A percentile compares a stretch with the other conserved stretches of the same genome.
These are phyloP conservation scores for Notarius quadriscutis DNA, from an alignment of 2,113 vertebrate species.

Conservation along the genomic window DNA sequence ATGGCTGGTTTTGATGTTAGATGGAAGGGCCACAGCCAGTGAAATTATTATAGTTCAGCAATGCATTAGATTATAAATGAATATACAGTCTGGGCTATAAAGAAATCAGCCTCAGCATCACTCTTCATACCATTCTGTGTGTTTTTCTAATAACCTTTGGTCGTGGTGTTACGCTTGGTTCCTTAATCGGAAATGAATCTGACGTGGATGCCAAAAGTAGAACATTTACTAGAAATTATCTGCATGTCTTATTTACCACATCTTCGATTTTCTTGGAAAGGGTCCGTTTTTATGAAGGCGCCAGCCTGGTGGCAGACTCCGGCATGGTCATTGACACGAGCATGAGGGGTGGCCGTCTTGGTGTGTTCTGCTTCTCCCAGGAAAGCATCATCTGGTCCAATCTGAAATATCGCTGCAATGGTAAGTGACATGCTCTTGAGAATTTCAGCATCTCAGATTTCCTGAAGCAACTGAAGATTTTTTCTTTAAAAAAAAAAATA, in stretches of 20 bases:
- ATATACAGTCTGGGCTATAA: neutral
- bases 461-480: neutral
- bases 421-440: constrained; percentile 66
- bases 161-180: neutral
- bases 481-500: constrained; percentile 18
- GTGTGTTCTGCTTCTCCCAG: constrained; percentile 99
- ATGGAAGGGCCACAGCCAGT: neutral
- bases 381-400: constrained; percentile 99
- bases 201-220: neutral
- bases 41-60: neutral
- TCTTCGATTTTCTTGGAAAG: constrained; percentile 63
- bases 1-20: neutral
- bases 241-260: neutral
- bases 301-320: constrained; percentile 89
- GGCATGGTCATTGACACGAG: constrained; percentile 91
- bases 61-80: neutral
- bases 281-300: constrained; percentile 92
- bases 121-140: neutral
- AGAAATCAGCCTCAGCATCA: neutral
- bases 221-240: neutral
- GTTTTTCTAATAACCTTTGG: neutral
- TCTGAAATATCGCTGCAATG: constrained; percentile 96
- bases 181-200: neutral
- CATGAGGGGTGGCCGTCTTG: constrained; percentile 96
- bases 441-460: neutral